phyloP scores from a whole-genome alignment of 2,888 invertebrate genomes.

The Acronicta leporina region DNA sequence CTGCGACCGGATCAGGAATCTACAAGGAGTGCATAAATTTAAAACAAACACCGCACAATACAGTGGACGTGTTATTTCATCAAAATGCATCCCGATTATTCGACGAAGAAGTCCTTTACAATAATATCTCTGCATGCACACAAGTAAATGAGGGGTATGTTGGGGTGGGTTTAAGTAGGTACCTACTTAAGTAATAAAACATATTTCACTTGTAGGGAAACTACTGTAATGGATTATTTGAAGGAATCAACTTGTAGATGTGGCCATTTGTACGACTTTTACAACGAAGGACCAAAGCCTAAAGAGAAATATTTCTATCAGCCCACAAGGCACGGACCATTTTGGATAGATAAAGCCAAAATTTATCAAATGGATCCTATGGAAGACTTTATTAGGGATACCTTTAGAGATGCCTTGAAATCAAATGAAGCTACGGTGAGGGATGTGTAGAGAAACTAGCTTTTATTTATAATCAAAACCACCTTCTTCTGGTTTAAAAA shows the following conservation, averaged over 20 bases:
- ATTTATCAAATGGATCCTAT: slow-evolving; percentile 76
- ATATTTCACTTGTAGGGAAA: slow-evolving; percentile 67
- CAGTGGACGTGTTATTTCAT: too few species aligned
- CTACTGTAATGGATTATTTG: slow-evolving; percentile 67
- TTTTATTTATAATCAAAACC: too few species aligned
- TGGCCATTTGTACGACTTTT: slow-evolving; percentile 77
- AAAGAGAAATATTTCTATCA: slow-evolving; percentile 76
- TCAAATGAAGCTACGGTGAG: slow-evolving; percentile 71
- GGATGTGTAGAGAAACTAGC: background rate
- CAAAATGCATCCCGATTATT: too few species aligned
- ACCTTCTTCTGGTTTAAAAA: too few species aligned
- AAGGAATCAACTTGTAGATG: slow-evolving; percentile 76
- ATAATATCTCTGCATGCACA: too few species aligned
- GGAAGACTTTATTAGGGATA: slow-evolving; percentile 79
- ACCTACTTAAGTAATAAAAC: background rate
- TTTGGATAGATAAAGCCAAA: slow-evolving; percentile 77
- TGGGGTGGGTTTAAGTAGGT: too few species aligned
- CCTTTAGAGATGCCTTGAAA: slow-evolving; percentile 67
- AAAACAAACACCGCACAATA: too few species aligned
- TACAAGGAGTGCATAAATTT: too few species aligned
- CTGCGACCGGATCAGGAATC: too few species aligned
- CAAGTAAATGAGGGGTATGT: too few species aligned
- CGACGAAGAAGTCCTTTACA: too few species aligned
- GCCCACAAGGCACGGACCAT: slow-evolving; percentile 67
- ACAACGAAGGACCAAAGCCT: slow-evolving; percentile 58